phyloP scores from a whole-genome alignment of 2,113 vertebrate species.

The Syngnathus scovelli region DNA sequence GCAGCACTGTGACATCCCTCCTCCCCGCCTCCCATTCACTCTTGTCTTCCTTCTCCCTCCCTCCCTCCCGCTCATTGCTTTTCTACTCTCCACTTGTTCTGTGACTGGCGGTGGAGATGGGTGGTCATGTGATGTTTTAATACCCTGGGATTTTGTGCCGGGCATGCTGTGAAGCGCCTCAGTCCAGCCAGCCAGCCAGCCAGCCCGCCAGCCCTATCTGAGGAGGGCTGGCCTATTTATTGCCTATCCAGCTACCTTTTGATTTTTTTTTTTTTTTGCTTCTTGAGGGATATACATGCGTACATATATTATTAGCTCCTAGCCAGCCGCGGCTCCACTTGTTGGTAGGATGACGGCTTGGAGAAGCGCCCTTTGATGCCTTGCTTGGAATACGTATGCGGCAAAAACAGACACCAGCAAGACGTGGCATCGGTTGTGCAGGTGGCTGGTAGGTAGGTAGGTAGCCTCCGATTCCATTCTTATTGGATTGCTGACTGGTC shows the following conservation, averaged over 20 bases:
- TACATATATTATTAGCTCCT: constrained; percentile 6
- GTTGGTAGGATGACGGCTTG: constrained; percentile 4
- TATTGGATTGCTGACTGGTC: neutral
- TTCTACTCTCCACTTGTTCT: constrained; percentile 21
- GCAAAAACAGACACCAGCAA: constrained; percentile 4
- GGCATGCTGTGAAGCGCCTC: constrained; percentile 53
- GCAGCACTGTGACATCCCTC: constrained; percentile 36
- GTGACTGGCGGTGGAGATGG: constrained; percentile 43
- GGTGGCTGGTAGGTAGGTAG: constrained; percentile 61
- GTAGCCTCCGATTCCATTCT: constrained; percentile 14
- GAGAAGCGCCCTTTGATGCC: neutral
- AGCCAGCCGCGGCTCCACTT: constrained; percentile 1
- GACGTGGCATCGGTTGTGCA: constrained; percentile 29
- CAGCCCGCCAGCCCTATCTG: constrained; percentile 21
- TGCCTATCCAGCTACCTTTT: constrained; percentile 30
- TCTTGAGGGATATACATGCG: neutral
- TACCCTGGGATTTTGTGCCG: constrained; percentile 63
- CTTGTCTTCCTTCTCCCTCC: constrained; percentile 1
- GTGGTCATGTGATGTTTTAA: constrained; percentile 63
- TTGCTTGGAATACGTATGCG: constrained; percentile 7
- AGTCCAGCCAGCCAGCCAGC: constrained; percentile 18
- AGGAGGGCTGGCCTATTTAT: constrained; percentile 53
- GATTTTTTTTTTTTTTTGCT: neutral
- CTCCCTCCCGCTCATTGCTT: constrained; percentile 4
- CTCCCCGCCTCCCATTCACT: constrained; percentile 11